Conservation (phyloP, 2,888 invertebrate genomes). For the Aricia artaxerxes region DNA sequence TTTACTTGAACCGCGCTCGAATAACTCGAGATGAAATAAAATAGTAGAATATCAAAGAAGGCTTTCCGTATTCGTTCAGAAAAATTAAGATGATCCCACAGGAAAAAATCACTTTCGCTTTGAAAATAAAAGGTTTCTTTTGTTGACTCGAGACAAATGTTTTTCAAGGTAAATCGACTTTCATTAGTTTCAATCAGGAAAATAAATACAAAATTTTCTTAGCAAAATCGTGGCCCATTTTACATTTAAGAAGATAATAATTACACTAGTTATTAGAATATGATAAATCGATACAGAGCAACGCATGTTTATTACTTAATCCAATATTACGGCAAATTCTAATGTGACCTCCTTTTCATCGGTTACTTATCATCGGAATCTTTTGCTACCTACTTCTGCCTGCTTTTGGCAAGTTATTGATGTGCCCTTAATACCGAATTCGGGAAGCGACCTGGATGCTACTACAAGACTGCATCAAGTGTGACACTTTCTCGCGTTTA, state of each 20-base stretch:
- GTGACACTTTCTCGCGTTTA: background rate
- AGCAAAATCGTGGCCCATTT: background rate
- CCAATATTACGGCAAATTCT: background rate
- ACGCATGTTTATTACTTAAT: too few relatives aligned
- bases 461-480: background rate
- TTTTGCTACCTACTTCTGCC: background rate
- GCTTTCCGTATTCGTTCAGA: background rate
- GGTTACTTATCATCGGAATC: background rate
- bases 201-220: background rate
- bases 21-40: background rate
- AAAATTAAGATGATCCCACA: constrained; percentile 12
- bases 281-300: background rate
- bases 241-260: too few relatives aligned
- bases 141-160: background rate
- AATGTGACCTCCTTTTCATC: background rate
- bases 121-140: constrained; percentile 14
- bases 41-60: background rate
- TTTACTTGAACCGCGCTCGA: background rate
- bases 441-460: background rate
- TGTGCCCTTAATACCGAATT: background rate
- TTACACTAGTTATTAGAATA: background rate
- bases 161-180: background rate
- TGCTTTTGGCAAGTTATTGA: background rate
- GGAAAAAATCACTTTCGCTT: background rate
- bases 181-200: background rate